Conservation (phyloP, 2,113 vertebrate species). For the Hippopotamus amphibius region DNA sequence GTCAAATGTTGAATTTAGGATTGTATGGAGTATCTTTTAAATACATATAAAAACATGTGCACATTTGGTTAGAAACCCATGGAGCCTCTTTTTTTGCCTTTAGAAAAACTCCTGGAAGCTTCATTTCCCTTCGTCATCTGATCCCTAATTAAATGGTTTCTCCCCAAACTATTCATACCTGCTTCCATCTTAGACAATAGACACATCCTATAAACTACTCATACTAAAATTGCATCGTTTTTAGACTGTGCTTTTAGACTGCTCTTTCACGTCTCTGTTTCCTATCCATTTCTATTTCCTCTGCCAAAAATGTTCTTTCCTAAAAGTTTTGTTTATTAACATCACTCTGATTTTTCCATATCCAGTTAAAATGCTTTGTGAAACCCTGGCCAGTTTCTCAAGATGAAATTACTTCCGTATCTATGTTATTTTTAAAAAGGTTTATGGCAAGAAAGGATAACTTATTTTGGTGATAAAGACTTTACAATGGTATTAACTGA, state of each 20-base stretch:
- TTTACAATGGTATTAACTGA: neutral
- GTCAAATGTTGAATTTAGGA: neutral
- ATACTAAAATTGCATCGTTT: neutral
- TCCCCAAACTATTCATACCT: neutral
- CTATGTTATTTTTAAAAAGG: neutral
- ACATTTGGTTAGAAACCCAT: neutral
- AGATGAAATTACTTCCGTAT: neutral
- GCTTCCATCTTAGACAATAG: neutral
- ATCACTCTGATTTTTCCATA: neutral
- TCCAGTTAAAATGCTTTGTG: neutral
- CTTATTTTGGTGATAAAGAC: neutral
- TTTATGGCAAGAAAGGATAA: neutral
- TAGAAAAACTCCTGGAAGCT: neutral
- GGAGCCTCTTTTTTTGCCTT: neutral
- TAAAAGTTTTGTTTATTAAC: slow-evolving; percentile 34
- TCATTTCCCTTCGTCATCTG: neutral
- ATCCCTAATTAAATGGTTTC: neutral
- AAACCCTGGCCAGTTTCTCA: neutral
- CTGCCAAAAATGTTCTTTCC: neutral
- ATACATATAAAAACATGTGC: neutral
- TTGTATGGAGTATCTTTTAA: neutral
- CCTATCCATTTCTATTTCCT: neutral
- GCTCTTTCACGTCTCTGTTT: neutral
- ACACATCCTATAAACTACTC: neutral
- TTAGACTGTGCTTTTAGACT: neutral